Conservation (phyloP, 2,888 invertebrate species). For the Biston betularia region DNA sequence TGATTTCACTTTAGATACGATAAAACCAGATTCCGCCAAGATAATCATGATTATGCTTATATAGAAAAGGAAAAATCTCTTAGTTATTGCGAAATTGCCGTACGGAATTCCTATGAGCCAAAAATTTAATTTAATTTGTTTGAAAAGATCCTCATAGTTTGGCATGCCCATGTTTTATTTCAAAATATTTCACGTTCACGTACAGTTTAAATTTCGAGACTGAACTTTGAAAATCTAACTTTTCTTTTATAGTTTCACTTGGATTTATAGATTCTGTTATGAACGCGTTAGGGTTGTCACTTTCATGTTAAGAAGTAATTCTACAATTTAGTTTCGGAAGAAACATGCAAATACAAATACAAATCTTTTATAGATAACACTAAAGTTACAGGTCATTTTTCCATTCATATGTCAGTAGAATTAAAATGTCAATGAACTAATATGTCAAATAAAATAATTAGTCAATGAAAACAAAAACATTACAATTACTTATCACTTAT, state of each 20-base stretch:
- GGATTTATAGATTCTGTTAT: slow-evolving; percentile 16
- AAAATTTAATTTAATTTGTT: slow-evolving; percentile 62
- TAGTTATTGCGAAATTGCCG: slow-evolving; percentile 48
- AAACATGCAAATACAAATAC: no score
- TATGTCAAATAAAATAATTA: no score
- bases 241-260: slow-evolving; percentile 16
- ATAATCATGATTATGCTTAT: slow-evolving; percentile 51
- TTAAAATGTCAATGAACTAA: no score
- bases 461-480: no score
- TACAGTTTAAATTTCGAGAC: slow-evolving; percentile 5
- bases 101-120: slow-evolving; percentile 64
- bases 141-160: slow-evolving; percentile 62
- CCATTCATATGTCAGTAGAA: no score
- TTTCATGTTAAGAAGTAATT: background rate
- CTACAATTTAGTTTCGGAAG: no score
- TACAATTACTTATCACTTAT: no score
- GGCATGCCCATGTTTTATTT: slow-evolving; percentile 57
- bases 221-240: slow-evolving; percentile 5
- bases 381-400: no score
- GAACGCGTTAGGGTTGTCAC: slow-evolving; percentile 22
- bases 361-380: no score
- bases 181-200: background rate
- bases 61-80: slow-evolving; percentile 53
- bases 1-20: slow-evolving; percentile 61
- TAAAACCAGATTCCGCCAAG: slow-evolving; percentile 56